phyloP scores from a whole-genome alignment of 2,888 invertebrate species.

The Tachina fera region DNA sequence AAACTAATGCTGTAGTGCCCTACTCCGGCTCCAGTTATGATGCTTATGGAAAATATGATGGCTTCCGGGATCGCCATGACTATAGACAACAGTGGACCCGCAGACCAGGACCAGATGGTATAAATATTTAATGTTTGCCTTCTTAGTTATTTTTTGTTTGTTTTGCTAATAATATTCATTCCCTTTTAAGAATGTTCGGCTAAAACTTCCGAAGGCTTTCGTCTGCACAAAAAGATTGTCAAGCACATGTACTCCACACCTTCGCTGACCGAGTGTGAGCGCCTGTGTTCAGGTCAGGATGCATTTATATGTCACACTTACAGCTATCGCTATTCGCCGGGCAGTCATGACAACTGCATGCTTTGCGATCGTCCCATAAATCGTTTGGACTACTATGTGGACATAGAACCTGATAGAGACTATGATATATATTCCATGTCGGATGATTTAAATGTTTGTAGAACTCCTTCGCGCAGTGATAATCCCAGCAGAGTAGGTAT shows the following conservation, averaged over 20 bases:
- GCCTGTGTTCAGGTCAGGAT: constrained; percentile 88
- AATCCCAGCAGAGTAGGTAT: constrained; percentile 64
- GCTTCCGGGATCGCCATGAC: constrained; percentile 77
- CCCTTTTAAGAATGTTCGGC: constrained; percentile 89
- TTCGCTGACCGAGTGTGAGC: constrained; percentile 90
- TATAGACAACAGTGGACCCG: constrained; percentile 82
- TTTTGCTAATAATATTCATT: constrained; percentile 7
- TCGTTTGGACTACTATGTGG: constrained; percentile 88
- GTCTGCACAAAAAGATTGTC: constrained; percentile 87
- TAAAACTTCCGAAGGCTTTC: constrained; percentile 89
- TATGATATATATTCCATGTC: constrained; percentile 92
- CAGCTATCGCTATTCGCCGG: constrained; percentile 86
- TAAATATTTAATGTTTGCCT: constrained; percentile 3
- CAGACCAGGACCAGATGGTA: constrained; percentile 83
- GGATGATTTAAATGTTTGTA: constrained; percentile 84
- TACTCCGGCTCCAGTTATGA: constrained; percentile 83
- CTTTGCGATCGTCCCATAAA: constrained; percentile 88
- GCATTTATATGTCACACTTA: constrained; percentile 90
- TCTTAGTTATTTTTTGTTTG: not conserved
- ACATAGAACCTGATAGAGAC: constrained; percentile 88
- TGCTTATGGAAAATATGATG: constrained; percentile 74
- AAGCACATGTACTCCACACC: constrained; percentile 87
- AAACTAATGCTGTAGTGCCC: constrained; percentile 83
- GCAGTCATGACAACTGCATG: constrained; percentile 88
- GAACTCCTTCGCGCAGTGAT: constrained; percentile 77